Evolutionary conservation across 2,888 invertebrate genomes (phyloP), one percentile per base, ranked within the genome.

Genomic region (Entomobrya proxima): DNA sequence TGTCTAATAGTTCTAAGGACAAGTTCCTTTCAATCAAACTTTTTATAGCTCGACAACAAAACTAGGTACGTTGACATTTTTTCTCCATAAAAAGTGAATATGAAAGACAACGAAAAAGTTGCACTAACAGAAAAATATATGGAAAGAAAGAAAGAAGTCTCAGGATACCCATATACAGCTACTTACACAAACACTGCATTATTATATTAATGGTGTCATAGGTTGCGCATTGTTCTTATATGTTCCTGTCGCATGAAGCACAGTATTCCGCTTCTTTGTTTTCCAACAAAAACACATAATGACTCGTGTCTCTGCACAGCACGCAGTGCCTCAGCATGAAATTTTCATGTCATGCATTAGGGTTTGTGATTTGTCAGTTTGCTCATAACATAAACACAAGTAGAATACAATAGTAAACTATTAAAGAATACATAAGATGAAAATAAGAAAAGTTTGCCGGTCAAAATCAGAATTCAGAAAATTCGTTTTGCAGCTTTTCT

Each of bases 391-490:
- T 15, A 47, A 13, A 3, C 47, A 9, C 47, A 40, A 40, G 6
- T 40, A 24, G 67, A 50, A 50, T 50, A 35, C 32, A 27, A n/a
- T 30, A 44, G 32, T n/a, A 77, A 61, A 58, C 52, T 37, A 72
- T 32, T 52, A 75, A 82, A 75, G 27, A 37, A 74, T 81, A 81
- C 50, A 76, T 76, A 69, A 67, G 50, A 76, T 47, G 82, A 69
- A 83, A 83, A 83, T 83, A 67, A 76, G 69, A 83, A 83, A 83
- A 83, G 83, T 83, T 83, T 75, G 32, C 37, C 44, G 69, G 67
- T 67, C 67, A 83, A 83, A 83, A 83, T 74, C 82, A 69, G 69
- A 64, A 50, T 58, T 30, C 27, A n/a, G 30, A 40, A 72, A 82
- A 75, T 37, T 82, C 50, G 44, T 37, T 67, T 58, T 32, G 13